phyloP scores from a whole-genome alignment of 37 sponge, comb jelly and placozoan genomes.

The Axinella damicornis region DNA sequence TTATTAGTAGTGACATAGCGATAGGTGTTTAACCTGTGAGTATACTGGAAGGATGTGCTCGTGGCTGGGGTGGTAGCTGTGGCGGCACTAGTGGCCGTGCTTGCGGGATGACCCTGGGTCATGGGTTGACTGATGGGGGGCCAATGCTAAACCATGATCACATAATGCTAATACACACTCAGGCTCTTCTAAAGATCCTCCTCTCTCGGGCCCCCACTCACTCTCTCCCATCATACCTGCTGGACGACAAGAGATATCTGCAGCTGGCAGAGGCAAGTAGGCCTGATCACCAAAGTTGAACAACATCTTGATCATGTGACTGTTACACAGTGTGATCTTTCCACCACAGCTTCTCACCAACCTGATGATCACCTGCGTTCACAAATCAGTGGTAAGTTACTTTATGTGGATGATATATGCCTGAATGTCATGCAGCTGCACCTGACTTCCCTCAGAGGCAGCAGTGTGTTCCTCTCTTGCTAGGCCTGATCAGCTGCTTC shows the following conservation, averaged over 20 bases:
- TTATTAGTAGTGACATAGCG: too few species aligned
- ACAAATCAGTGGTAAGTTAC: conserved; percentile 29
- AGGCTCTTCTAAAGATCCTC: conserved; percentile 32
- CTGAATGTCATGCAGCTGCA: not conserved
- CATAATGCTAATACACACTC: not conserved
- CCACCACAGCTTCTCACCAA: conserved; percentile 17
- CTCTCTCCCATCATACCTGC: conserved; percentile 20
- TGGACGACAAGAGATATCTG: conserved; percentile 32
- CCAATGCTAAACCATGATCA: too few species aligned
- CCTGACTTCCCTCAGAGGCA: conserved; percentile 34
- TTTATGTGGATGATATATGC: not conserved
- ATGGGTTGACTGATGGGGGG: too few species aligned
- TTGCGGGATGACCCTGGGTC: too few species aligned
- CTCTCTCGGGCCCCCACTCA: conserved; percentile 8
- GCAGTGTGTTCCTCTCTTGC: conserved; percentile 31
- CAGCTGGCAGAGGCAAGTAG: conserved; percentile 26
- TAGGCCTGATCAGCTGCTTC: conserved; percentile 22
- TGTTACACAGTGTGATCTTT: not conserved
- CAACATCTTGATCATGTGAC: not conserved
- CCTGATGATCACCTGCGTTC: conserved; percentile 24
- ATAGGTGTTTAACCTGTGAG: too few species aligned
- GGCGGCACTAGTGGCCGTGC: too few species aligned
- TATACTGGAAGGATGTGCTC: too few species aligned
- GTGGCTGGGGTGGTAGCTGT: too few species aligned
- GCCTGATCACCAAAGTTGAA: too few species aligned